Percentiles rank a stretch among this genome's conserved stretches.
These are phyloP conservation scores for Neuroscelio doddi DNA, from an alignment of 2,888 invertebrate genomes.

Conservation along the genomic window DNA sequence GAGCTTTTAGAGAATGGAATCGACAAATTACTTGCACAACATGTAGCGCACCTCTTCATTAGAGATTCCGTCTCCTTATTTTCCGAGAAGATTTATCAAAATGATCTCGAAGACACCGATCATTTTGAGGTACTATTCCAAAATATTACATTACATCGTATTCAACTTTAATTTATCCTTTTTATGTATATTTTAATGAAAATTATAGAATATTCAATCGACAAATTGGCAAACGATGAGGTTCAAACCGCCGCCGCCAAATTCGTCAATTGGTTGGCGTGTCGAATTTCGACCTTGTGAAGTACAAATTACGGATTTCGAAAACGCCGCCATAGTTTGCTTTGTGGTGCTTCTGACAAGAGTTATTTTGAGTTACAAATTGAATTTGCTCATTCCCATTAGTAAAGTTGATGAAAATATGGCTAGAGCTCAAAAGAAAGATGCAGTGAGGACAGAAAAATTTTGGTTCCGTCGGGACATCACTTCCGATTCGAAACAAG, in stretches of 20 bases:
- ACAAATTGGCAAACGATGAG: slow-evolving; percentile 99
- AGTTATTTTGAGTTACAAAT: slow-evolving; percentile 95
- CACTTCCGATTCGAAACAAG: slow-evolving; percentile 73
- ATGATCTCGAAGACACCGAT: slow-evolving; percentile 94
- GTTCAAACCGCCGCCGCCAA: slow-evolving; percentile 98
- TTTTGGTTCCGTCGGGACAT: slow-evolving; percentile 96
- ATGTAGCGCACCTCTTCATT: slow-evolving; percentile 98
- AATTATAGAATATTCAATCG: slow-evolving; percentile 92
- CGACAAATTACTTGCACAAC: slow-evolving; percentile 93
- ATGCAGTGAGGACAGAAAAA: slow-evolving; percentile 86
- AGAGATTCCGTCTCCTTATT: slow-evolving; percentile 96
- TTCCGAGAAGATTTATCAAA: slow-evolving; percentile 94
- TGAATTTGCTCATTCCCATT: slow-evolving; percentile 97
- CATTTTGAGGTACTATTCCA: slow-evolving; percentile 89
- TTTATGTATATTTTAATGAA: not conserved
- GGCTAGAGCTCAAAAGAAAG: slow-evolving; percentile 93
- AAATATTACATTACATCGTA: no score
- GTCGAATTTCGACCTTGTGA: slow-evolving; percentile 99
- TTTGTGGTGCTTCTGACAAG: slow-evolving; percentile 97
- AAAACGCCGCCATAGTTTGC: slow-evolving; percentile 98
- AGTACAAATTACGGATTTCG: slow-evolving; percentile 98
- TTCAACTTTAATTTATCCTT: slow-evolving; percentile 2
- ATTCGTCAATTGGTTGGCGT: slow-evolving; percentile 98
- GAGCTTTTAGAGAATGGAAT: slow-evolving; percentile 90
- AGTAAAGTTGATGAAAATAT: slow-evolving; percentile 99